Percentiles rank a stretch among this genome's conserved stretches.
Evolutionary conservation across 2,113 vertebrate species (phyloP).

Genomic region (Cathartes aura): DNA sequence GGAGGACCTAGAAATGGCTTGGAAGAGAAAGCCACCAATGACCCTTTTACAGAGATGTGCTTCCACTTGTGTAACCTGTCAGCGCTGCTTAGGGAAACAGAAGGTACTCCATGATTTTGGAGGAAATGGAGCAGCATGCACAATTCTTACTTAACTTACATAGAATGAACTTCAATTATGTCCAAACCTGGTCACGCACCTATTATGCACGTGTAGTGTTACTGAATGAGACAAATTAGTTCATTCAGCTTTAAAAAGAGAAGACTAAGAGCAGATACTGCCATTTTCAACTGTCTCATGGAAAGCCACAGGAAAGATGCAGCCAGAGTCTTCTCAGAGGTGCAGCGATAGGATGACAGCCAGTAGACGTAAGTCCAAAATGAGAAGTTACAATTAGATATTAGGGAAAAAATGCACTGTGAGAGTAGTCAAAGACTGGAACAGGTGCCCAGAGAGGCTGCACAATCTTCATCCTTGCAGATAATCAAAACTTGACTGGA

Average conservation of each 20-base stretch:
- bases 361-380: not conserved
- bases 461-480: not conserved
- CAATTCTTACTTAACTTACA: not conserved
- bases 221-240: not conserved
- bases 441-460: not conserved
- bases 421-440: not conserved
- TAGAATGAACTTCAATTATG: not conserved
- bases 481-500: not conserved
- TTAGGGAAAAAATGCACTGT: not conserved
- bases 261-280: not conserved
- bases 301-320: not conserved
- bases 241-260: not conserved
- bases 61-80: not conserved
- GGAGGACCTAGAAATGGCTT: not conserved
- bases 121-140: not conserved
- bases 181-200: not conserved
- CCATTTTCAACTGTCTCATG: not conserved
- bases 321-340: not conserved
- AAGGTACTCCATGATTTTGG: not conserved
- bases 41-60: not conserved
- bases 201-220: not conserved
- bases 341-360: rapidly evolving
- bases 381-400: not conserved
- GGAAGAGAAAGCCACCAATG: not conserved
- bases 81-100: not conserved